phyloP scores from a whole-genome alignment of 1,140 invertebrate genomes.

The Copidosoma floridanum region DNA sequence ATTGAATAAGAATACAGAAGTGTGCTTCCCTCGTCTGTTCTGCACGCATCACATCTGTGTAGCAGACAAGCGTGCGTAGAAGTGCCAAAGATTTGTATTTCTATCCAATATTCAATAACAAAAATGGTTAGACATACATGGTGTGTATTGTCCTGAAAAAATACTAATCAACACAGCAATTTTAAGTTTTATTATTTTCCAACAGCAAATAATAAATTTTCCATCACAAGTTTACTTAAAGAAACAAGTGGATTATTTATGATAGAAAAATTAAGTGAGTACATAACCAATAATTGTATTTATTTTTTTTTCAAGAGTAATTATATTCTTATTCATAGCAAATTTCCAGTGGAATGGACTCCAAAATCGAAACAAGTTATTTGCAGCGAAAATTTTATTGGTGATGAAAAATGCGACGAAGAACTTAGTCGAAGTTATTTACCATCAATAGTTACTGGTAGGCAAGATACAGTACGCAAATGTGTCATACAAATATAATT shows the following conservation, averaged over 20 bases:
- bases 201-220: too few relatives aligned
- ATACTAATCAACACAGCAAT: not conserved
- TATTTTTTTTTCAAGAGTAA: not conserved
- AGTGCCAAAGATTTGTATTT: too few relatives aligned
- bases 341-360: not conserved
- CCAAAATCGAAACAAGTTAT: not conserved
- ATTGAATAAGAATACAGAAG: too few relatives aligned
- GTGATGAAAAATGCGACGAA: not conserved
- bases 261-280: not conserved
- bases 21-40: too few relatives aligned
- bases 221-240: not conserved
- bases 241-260: conserved; percentile 3
- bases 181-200: conserved; percentile 7
- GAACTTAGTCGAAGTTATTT: not conserved
- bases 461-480: not conserved
- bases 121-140: not conserved
- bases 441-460: not conserved
- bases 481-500: not conserved
- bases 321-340: too few relatives aligned
- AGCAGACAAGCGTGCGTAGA: too few relatives aligned
- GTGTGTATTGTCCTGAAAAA: not conserved
- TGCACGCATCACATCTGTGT: too few relatives aligned
- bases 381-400: not conserved
- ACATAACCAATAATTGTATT: not conserved
- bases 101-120: not conserved